These are phyloP conservation scores for Gryllus bimaculatus DNA, from an alignment of 1,140 invertebrate genomes.

Conservation along the genomic window DNA sequence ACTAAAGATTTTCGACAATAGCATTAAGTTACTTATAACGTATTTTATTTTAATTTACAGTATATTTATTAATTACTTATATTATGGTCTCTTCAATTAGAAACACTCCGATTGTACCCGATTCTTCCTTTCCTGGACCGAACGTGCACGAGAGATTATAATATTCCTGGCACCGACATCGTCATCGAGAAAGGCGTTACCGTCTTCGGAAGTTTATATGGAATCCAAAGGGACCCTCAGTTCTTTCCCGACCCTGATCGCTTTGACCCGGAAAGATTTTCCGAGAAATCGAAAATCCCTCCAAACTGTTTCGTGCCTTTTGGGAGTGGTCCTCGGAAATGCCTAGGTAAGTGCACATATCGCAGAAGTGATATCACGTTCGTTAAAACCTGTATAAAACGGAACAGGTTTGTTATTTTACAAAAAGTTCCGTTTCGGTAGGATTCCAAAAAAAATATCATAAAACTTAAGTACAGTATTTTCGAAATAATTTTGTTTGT, in stretches of 20 bases:
- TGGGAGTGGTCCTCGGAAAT: background rate
- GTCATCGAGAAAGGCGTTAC: constrained; percentile 26
- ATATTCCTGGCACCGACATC: constrained; percentile 22
- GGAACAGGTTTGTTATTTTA: too few relatives aligned
- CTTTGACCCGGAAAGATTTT: constrained; percentile 9
- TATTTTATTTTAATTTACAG: too few relatives aligned
- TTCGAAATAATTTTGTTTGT: too few relatives aligned
- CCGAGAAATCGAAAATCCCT: background rate
- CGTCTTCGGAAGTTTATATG: constrained; percentile 21
- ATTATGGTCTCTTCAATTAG: constrained; percentile 23
- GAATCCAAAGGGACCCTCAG: background rate
- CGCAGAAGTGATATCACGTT: too few relatives aligned
- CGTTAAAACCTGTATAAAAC: too few relatives aligned
- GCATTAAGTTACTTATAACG: too few relatives aligned
- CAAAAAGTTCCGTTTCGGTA: too few relatives aligned
- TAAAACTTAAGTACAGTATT: too few relatives aligned
- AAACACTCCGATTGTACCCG: constrained; percentile 45
- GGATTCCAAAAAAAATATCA: too few relatives aligned
- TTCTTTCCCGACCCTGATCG: constrained; percentile 10
- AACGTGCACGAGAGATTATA: constrained; percentile 33
- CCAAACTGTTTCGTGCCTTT: background rate
- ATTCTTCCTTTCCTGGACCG: constrained; percentile 45
- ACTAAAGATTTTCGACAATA: too few relatives aligned
- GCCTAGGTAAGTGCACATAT: constrained; percentile 10
- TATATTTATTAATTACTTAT: too few relatives aligned